These are phyloP conservation scores for Eubucco bourcierii DNA, from an alignment of 2,113 vertebrate genomes.

Conservation along the genomic window DNA sequence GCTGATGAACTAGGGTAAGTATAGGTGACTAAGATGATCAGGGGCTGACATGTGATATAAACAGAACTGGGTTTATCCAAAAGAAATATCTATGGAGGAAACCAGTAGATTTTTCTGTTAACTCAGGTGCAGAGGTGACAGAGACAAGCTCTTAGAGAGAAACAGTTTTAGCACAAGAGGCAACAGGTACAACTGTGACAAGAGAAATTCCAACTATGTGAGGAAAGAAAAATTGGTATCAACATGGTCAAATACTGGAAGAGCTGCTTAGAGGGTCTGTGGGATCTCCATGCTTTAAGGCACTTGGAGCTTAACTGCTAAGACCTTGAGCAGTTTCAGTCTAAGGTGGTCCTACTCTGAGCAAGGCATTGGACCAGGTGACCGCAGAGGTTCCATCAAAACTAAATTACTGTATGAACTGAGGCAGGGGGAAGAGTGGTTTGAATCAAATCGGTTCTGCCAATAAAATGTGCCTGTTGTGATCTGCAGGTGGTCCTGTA, in stretches of 20 bases:
- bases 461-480: neutral
- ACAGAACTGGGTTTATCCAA: neutral
- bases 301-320: neutral
- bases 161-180: neutral
- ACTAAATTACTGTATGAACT: neutral
- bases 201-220: neutral
- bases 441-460: neutral
- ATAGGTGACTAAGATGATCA: neutral
- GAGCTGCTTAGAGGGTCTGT: too few species aligned
- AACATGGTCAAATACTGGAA: neutral
- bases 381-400: neutral
- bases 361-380: neutral
- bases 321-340: neutral
- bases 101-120: neutral
- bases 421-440: neutral
- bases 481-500: neutral
- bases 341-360: neutral
- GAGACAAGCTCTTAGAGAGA: neutral
- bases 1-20: neutral
- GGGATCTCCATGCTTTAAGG: neutral
- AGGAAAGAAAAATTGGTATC: neutral
- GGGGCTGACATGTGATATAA: neutral
- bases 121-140: neutral
- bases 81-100: neutral
- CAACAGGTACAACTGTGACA: neutral